Evolutionary conservation across 2,797 vertebrate species (phyloP), one percentile per base, ranked within the genome.

Genomic region (Falco peregrinus): DNA sequence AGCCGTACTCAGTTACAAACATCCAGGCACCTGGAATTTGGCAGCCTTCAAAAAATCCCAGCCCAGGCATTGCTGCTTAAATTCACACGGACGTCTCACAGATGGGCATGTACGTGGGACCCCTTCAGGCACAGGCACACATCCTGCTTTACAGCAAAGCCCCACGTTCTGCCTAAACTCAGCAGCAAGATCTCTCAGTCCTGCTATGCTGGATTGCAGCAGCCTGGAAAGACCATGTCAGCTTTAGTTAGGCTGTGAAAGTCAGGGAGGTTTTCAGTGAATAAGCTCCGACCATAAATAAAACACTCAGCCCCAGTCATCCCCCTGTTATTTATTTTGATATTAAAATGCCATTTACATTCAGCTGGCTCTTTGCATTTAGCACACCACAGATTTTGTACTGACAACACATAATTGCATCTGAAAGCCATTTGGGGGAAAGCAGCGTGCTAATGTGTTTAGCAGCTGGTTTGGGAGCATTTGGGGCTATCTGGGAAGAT

Each of bases 401-500:
- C n/a, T 75, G 87, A 69, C 80, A 96, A 57, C 50, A 56, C 43
- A 39, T 73, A 88, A 90, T 75, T 90, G 80, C 80, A 48, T 77
- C 37, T 86, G 92, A 95, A 90, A 94, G 73, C 77, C 74, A 45
- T 84, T 60, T 65, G 68, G 48, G 73, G 76, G 45, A 69, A 88
- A 77, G 50, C 60, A 69, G 91, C 9, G 68, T 41, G 51, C 56
- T 90, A 69, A 89, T 10, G 68, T 45, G 60, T 60, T 90, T 94
- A 68, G 92, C 89, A 94, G 73, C 76, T 86, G 89, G 45, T 54
- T 56, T 83, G 89, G 77, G 80, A 94, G 84, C 80, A 76, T 47
- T 11, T 74, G 73, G 64, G 81, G 59, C 73, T 90, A 92, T 89
- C 77, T 84, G 89, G 87, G 80, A 92, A 90, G 93, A 86, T 60